Evolutionary conservation across 2,888 invertebrate species (phyloP).

Genomic region (Cantharis nigra): DNA sequence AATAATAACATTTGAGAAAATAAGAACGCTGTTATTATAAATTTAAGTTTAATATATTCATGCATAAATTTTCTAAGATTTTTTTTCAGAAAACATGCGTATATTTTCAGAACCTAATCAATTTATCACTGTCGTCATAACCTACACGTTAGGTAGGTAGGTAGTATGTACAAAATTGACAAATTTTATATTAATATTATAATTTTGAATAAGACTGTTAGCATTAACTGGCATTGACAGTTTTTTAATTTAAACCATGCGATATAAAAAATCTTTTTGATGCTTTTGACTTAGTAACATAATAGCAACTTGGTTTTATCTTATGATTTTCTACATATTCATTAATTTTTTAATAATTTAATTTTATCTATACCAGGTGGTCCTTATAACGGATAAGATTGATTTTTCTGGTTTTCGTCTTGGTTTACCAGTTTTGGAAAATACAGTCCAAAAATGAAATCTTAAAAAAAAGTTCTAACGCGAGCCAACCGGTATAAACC

Average conservation of each 20-base stretch:
- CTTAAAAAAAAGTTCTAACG: too few species aligned
- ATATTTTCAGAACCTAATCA: conserved; percentile 5
- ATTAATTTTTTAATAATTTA: neutral
- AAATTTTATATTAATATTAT: conserved; percentile 17
- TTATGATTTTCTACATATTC: neutral
- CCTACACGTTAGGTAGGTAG: conserved; percentile 5
- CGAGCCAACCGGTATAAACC: too few species aligned
- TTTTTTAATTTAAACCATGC: conserved; percentile 4
- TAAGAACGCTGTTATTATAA: neutral
- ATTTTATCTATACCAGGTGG: neutral
- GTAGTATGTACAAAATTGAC: neutral
- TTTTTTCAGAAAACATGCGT: conserved; percentile 1
- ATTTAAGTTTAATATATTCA: conserved; percentile 1
- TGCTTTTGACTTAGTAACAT: neutral
- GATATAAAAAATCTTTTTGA: neutral
- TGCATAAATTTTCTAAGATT: conserved; percentile 2
- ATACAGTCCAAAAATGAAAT: too few species aligned
- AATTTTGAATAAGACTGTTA: conserved; percentile 9
- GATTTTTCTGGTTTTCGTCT: too few species aligned
- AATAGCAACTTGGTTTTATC: neutral
- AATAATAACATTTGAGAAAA: neutral
- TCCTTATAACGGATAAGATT: too few species aligned
- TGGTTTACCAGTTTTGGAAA: too few species aligned
- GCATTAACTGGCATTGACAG: conserved; percentile 4
- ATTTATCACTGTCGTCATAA: conserved; percentile 12